phyloP scores from a whole-genome alignment of 2,888 invertebrate species.

The Lasioglossum lativentre region DNA sequence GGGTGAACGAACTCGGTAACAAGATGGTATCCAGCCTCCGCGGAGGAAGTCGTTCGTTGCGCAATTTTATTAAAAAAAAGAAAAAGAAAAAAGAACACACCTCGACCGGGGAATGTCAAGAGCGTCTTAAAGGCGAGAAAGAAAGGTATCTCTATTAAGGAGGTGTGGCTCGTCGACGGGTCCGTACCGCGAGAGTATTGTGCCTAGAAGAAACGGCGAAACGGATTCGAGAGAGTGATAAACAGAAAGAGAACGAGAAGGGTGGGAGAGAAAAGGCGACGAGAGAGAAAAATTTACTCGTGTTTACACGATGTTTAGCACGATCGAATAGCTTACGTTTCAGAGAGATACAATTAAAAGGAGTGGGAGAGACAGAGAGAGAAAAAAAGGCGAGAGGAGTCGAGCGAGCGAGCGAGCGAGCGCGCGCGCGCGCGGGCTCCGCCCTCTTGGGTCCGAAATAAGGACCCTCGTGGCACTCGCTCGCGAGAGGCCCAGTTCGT shows the following conservation, averaged over 20 bases:
- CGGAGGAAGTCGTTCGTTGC: conserved; percentile 7
- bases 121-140: conserved; percentile 7
- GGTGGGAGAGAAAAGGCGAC: not conserved
- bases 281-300: conserved; percentile 53
- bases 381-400: conserved; percentile 38
- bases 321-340: conserved; percentile 71
- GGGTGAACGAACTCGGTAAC: conserved; percentile 1
- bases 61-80: conserved; percentile 1
- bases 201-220: not conserved
- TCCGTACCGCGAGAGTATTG: not conserved
- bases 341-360: conserved; percentile 70
- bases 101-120: conserved; percentile 1
- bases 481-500: conserved; percentile 20
- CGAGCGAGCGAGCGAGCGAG: too few relatives aligned
- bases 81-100: too few relatives aligned
- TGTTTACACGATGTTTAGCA: conserved; percentile 67
- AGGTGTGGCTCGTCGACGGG: not conserved
- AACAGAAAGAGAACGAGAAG: not conserved
- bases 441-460: conserved; percentile 56
- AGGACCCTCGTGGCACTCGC: conserved; percentile 25
- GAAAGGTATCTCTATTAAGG: conserved; percentile 7
- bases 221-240: not conserved
- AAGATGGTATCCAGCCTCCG: not conserved
- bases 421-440: conserved; percentile 46
- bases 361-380: conserved; percentile 35